A percentile compares a stretch with the other conserved stretches of the same genome.
Evolutionary conservation across 1,140 invertebrate genomes (phyloP).

Genomic region (Oreohelix idahoensis): DNA sequence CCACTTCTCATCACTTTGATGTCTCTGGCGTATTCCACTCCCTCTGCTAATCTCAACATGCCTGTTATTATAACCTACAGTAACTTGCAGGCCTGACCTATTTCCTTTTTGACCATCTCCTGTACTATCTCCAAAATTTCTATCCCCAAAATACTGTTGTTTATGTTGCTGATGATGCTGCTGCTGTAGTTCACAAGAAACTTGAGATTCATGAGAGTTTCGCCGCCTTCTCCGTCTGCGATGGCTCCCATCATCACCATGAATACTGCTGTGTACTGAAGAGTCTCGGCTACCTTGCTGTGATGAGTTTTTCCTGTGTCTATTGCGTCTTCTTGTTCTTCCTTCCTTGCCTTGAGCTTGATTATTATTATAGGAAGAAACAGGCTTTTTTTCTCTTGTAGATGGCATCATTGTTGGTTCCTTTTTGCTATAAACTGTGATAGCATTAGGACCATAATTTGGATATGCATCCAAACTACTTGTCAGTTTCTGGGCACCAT

Average conservation of each 20-base stretch:
- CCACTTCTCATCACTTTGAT: slow-evolving; percentile 13
- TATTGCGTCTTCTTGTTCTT: slow-evolving; percentile 26
- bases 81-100: slow-evolving; percentile 20
- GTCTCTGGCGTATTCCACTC: slow-evolving; percentile 5
- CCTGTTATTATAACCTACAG: slow-evolving; percentile 4
- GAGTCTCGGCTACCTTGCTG: slow-evolving; percentile 43
- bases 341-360: slow-evolving; percentile 33
- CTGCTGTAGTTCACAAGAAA: slow-evolving; percentile 18
- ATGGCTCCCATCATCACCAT: slow-evolving; percentile 28
- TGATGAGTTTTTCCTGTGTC: slow-evolving; percentile 21
- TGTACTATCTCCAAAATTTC: slow-evolving; percentile 1
- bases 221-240: slow-evolving; percentile 23
- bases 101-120: slow-evolving; percentile 3
- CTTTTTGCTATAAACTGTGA: not conserved
- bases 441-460: slow-evolving; percentile 24
- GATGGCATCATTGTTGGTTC: slow-evolving; percentile 21
- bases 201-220: slow-evolving; percentile 20
- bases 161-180: slow-evolving; percentile 27
- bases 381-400: slow-evolving; percentile 36
- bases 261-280: slow-evolving; percentile 43
- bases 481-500: slow-evolving; percentile 56
- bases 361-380: slow-evolving; percentile 39
- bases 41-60: slow-evolving; percentile 23
- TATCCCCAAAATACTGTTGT: slow-evolving; percentile 13
- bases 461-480: slow-evolving; percentile 53